Evolutionary conservation across 92 coral and sea anemone species (phyloP).

Genomic region (Porites divaricata): DNA sequence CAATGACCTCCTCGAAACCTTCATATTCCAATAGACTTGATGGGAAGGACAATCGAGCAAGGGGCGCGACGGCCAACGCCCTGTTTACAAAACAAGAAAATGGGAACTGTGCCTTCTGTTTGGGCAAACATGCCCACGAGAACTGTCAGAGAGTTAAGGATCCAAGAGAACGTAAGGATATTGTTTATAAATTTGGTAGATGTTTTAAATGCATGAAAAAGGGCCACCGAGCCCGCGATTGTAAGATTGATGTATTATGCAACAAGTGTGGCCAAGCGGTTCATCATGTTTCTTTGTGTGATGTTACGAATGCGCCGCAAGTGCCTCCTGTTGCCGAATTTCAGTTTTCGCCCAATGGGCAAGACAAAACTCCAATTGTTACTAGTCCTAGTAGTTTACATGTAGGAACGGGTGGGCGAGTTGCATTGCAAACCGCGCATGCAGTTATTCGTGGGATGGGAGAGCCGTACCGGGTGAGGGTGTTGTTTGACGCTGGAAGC

Average conservation of each 20-base stretch:
- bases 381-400: too few species aligned
- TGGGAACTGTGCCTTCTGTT: constrained; percentile 42
- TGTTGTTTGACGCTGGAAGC: too few species aligned
- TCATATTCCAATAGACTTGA: neutral
- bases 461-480: too few species aligned
- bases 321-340: neutral
- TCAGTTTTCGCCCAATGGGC: neutral
- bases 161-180: constrained; percentile 26
- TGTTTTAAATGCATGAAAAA: constrained; percentile 57
- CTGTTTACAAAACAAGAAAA: constrained; percentile 33
- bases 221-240: constrained; percentile 2
- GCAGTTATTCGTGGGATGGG: too few species aligned
- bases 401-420: too few species aligned
- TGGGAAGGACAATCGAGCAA: constrained; percentile 11
- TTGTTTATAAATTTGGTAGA: constrained; percentile 36
- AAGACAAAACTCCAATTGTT: too few species aligned
- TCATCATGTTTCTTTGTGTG: constrained; percentile 62
- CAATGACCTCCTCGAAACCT: too few species aligned
- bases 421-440: too few species aligned
- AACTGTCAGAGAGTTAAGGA: constrained; percentile 43
- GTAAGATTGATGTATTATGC: constrained; percentile 33
- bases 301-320: neutral
- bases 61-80: constrained; percentile 20
- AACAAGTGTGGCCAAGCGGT: constrained; percentile 42
- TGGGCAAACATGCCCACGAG: constrained; percentile 44